phyloP scores from a whole-genome alignment of 35 echinoderm and acorn worm genomes.

The Lytechinus pictus region DNA sequence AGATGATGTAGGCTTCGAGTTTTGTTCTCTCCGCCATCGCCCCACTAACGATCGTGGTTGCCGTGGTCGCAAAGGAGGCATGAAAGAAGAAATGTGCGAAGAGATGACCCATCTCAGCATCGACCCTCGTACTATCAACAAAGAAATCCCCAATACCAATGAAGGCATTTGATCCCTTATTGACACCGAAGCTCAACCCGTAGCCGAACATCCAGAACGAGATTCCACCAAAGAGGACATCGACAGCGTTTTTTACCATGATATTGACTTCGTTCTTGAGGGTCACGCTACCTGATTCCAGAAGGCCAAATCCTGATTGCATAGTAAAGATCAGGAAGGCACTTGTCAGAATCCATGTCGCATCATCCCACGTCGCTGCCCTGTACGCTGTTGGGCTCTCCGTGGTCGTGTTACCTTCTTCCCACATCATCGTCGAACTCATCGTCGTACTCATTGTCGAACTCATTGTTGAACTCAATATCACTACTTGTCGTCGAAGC shows the following conservation, averaged over 20 bases:
- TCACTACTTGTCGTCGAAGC: neutral
- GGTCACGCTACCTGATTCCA: constrained; percentile 90
- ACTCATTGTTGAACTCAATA: neutral
- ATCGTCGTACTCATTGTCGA: neutral
- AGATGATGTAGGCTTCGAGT: constrained; percentile 87
- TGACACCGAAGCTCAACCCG: constrained; percentile 80
- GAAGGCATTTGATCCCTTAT: constrained; percentile 61
- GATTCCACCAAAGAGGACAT: constrained; percentile 92
- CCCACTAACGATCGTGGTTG: constrained; percentile 92
- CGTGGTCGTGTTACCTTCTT: neutral
- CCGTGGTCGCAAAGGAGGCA: constrained; percentile 94
- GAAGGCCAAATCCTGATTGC: constrained; percentile 97
- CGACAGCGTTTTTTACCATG: constrained; percentile 97
- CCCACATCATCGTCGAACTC: neutral
- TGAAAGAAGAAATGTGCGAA: constrained; percentile 96
- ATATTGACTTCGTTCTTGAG: constrained; percentile 98
- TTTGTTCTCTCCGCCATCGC: constrained; percentile 96
- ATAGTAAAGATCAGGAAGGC: constrained; percentile 98
- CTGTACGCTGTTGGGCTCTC: constrained; percentile 23
- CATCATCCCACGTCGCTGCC: constrained; percentile 80
- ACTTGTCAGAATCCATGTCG: constrained; percentile 95
- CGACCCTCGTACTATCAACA: constrained; percentile 52
- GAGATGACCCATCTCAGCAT: constrained; percentile 63
- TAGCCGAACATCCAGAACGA: constrained; percentile 97
- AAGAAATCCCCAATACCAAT: constrained; percentile 87